Base-by-base conservation (phyloP, 2,113 vertebrate genomes). In the Epinephelus lanceolatus region DNA sequence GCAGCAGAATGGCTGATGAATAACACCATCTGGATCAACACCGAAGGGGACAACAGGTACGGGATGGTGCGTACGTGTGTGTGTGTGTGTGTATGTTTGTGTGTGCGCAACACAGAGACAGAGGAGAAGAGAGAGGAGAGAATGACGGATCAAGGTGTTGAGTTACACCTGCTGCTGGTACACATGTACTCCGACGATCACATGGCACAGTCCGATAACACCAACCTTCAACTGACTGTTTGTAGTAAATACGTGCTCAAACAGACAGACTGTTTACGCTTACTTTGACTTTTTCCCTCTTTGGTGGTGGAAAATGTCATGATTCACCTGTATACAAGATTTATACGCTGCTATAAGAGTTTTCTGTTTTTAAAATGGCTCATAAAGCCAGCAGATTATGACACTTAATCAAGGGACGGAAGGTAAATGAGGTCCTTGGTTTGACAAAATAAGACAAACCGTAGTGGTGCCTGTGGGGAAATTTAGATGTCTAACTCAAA, bases 1-100 rank as follows among this genome's bases (percentile, higher is more conserved):
- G 89, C 82, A 88, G 86, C 72, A 83, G 81, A 81, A 74, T 81
- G 85, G 62, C 80, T 83, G 84, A 92, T 78, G 76, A 90, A 85
- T 52, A 90, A 88, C 79, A 89, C 83, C 90, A 92, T 92, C 94
- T 92, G 93, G 88, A 91, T 85, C 76, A 59, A 55, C 71, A 72
- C 71, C 19, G 65, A 82, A 84, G 73, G 85, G 78, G 78, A 82
- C 30, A 12, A 76, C 69, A 81, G 79, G 84, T 86, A 85, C 73
- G 63, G 78, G 55, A 69, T 55, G 33, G 63, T 27, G 59, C 67
- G 55, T 63, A 19, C 37, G 62, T 59, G 63, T 71, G 47, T 71
- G 55, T 55, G 69, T 55, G 52, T n/a, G 45, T 3, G 59, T 42
- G 2, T 27, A 2, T 27, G 27, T 27, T 25, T 25, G 27, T 59